phyloP scores from a whole-genome alignment of 1,140 invertebrate genomes.

The Coelopa frigida region DNA sequence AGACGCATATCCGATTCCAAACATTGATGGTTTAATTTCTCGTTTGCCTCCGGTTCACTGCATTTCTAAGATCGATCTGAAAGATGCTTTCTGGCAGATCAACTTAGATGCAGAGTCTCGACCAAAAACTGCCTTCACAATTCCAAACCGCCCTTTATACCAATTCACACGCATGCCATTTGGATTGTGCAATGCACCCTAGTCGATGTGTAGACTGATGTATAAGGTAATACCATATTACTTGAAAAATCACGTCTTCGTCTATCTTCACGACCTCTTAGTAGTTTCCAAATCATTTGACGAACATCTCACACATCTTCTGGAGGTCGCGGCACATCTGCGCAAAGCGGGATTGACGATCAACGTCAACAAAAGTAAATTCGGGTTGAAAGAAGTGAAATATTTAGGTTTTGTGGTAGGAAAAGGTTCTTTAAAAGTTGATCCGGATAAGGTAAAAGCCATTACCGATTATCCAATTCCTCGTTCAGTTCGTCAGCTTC shows the following conservation, averaged over 20 bases:
- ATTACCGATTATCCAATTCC: constrained; percentile 18
- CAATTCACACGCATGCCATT: constrained; percentile 16
- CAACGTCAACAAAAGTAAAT: constrained; percentile 44
- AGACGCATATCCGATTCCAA: constrained; percentile 30
- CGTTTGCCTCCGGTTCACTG: constrained; percentile 15
- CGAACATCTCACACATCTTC: constrained; percentile 40
- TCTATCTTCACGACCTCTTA: constrained; percentile 45
- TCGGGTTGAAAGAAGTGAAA: constrained; percentile 27
- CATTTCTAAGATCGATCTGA: constrained; percentile 15
- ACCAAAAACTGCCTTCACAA: constrained; percentile 45
- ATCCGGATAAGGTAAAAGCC: constrained; percentile 18
- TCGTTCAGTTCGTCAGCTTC: constrained; percentile 9
- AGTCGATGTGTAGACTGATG: constrained; percentile 10
- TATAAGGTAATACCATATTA: constrained; percentile 8
- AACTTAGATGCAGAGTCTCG: constrained; percentile 21
- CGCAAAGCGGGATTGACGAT: constrained; percentile 42
- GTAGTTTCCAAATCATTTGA: constrained; percentile 37
- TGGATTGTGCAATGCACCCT: constrained; percentile 12
- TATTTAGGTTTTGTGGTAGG: constrained; percentile 13
- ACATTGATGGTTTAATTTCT: constrained; percentile 18
- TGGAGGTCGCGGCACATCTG: constrained; percentile 35
- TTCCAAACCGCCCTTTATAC: constrained; percentile 8
- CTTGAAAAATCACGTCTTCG: constrained; percentile 3
- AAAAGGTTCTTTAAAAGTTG: constrained; percentile 8
- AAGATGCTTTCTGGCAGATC: constrained; percentile 39